Percentiles rank a stretch among this genome's conserved stretches.
phyloP scores from a whole-genome alignment of 2,888 invertebrate genomes.

The Aricia artaxerxes region DNA sequence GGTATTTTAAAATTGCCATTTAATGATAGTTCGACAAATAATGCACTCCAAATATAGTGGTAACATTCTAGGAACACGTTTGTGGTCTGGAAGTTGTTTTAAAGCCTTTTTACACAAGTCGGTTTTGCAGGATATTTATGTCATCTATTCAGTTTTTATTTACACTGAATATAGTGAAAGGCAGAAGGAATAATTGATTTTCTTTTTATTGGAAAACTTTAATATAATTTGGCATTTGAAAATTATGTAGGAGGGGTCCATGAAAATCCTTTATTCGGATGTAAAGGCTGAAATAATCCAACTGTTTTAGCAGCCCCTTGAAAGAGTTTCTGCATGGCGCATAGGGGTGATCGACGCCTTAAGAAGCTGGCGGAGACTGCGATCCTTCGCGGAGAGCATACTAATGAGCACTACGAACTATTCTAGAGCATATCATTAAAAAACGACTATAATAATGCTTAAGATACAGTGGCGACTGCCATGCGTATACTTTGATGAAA shows the following conservation, averaged over 20 bases:
- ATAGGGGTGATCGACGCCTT: neutral
- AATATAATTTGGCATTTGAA: neutral
- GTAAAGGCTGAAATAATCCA: neutral
- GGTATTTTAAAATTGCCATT: constrained; percentile 40
- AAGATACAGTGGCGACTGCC: constrained; percentile 61
- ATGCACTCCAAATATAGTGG: constrained; percentile 46
- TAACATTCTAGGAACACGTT: constrained; percentile 49
- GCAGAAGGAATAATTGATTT: neutral
- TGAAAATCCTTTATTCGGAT: neutral
- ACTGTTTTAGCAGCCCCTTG: neutral
- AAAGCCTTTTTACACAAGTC: neutral
- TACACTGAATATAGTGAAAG: neutral
- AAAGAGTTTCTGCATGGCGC: neutral
- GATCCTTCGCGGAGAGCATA: constrained; percentile 58
- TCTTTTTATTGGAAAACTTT: neutral
- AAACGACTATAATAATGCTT: constrained; percentile 72
- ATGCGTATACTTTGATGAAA: constrained; percentile 61
- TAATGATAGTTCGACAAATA: constrained; percentile 44
- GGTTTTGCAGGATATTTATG: neutral
- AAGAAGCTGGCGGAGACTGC: constrained; percentile 27
- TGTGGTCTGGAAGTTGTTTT: constrained; percentile 29
- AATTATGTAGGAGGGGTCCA: neutral
- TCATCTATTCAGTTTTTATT: neutral
- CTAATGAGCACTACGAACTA: constrained; percentile 65
- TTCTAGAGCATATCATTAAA: constrained; percentile 70